A percentile compares a stretch with the other conserved stretches of the same genome.
Conservation (phyloP, 2,113 vertebrate species). For the Colistium nudipinnis region DNA sequence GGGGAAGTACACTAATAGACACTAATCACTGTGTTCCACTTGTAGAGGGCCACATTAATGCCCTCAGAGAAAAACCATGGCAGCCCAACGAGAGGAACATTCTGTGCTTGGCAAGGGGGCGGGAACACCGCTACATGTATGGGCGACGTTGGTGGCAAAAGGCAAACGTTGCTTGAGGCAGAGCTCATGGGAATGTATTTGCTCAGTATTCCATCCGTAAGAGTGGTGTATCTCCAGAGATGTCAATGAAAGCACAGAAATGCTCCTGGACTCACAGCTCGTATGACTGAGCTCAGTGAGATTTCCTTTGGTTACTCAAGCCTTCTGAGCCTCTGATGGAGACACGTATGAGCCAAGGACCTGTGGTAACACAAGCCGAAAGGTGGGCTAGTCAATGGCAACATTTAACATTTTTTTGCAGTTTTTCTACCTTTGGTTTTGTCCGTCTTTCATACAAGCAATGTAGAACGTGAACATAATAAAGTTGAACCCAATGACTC, state of each 20-base stretch:
- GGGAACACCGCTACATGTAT: conserved; percentile 11
- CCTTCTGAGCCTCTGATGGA: conserved; percentile 27
- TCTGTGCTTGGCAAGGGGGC: conserved; percentile 37
- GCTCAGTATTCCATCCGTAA: conserved; percentile 3
- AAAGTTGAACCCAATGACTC: too few species aligned
- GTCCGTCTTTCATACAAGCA: too few species aligned
- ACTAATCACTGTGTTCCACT: conserved; percentile 63
- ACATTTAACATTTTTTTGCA: too few species aligned
- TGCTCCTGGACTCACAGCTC: not conserved
- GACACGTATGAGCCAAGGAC: conserved; percentile 10
- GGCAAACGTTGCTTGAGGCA: not conserved
- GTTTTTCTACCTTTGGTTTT: too few species aligned
- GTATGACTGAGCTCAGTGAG: conserved; percentile 14
- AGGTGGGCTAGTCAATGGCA: not conserved
- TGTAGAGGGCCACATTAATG: conserved; percentile 27
- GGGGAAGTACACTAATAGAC: conserved; percentile 53
- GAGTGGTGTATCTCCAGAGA: not conserved
- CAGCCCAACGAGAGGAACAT: conserved; percentile 30
- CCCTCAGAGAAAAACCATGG: conserved; percentile 19
- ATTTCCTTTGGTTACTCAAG: conserved; percentile 13
- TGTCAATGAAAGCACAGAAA: not conserved
- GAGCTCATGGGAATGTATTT: conserved; percentile 12
- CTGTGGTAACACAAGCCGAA: conserved; percentile 3
- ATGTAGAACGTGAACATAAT: too few species aligned
- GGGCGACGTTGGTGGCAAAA: conserved; percentile 10